These are phyloP conservation scores for Marronus borbonicus DNA, from an alignment of 2,888 invertebrate genomes.

Conservation along the genomic window DNA sequence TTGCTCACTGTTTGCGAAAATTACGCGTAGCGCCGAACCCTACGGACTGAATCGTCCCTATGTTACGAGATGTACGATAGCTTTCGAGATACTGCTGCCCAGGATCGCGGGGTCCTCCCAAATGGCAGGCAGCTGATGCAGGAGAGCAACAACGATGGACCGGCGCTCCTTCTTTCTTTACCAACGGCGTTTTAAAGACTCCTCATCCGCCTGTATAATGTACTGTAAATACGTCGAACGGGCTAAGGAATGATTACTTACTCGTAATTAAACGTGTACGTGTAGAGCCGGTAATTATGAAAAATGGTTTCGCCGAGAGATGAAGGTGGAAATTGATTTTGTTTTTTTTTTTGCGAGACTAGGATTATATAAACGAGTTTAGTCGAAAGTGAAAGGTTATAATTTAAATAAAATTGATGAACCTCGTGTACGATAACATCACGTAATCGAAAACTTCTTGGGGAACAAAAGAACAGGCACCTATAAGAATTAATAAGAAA, in stretches of 20 bases:
- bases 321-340: neutral
- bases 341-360: too few species aligned
- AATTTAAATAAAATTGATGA: too few species aligned
- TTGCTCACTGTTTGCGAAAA: neutral
- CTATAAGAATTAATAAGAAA: too few species aligned
- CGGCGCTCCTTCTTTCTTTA: slow-evolving; percentile 51
- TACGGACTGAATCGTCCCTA: neutral
- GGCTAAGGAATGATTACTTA: neutral
- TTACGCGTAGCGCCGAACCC: neutral
- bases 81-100: slow-evolving; percentile 64
- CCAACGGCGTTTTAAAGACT: neutral
- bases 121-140: slow-evolving; percentile 56
- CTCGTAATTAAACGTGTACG: neutral
- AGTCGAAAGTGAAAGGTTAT: too few species aligned
- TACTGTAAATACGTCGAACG: neutral
- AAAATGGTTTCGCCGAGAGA: neutral
- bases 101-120: slow-evolving; percentile 64
- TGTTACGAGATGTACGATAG: slow-evolving; percentile 55
- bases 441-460: too few species aligned
- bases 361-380: too few species aligned
- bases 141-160: slow-evolving; percentile 53
- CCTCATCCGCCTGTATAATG: neutral
- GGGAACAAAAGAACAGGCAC: too few species aligned
- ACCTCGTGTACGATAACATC: too few species aligned
- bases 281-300: neutral